These are phyloP conservation scores for Plecturocebus donacophilus DNA, from an alignment of 2,113 vertebrate genomes.

Conservation along the genomic window DNA sequence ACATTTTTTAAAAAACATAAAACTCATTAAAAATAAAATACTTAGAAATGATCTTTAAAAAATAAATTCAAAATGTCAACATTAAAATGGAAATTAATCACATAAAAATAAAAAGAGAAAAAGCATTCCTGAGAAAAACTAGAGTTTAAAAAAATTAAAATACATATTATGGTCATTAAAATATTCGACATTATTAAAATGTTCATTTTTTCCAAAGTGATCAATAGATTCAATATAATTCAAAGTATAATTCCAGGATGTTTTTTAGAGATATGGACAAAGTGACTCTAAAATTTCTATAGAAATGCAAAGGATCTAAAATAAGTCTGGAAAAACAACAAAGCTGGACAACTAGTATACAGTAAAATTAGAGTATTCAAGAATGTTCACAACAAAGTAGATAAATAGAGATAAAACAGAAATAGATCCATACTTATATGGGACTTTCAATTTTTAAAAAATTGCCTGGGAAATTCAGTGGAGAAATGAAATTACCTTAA, in stretches of 20 bases:
- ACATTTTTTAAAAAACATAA: not conserved
- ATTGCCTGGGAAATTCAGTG: not conserved
- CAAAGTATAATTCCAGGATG: not conserved
- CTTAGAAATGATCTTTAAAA: not conserved
- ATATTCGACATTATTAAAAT: not conserved
- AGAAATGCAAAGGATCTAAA: not conserved
- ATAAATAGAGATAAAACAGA: not conserved
- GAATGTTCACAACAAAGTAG: not conserved
- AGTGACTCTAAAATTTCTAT: not conserved
- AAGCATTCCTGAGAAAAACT: not conserved
- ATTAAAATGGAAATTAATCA: not conserved
- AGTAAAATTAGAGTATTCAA: not conserved
- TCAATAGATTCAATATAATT: not conserved
- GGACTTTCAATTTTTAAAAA: not conserved
- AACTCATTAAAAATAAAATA: not conserved
- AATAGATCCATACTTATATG: not conserved
- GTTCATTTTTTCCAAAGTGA: not conserved
- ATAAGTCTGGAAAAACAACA: not conserved
- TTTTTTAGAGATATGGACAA: not conserved
- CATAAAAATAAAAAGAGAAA: not conserved
- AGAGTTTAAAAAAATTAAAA: not conserved
- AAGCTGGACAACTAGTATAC: not conserved
- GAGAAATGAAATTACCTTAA: not conserved
- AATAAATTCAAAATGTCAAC: not conserved
- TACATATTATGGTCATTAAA: not conserved